Conservation (phyloP, 1,140 invertebrate genomes). For the Pseudomyrmex flavicornis region DNA sequence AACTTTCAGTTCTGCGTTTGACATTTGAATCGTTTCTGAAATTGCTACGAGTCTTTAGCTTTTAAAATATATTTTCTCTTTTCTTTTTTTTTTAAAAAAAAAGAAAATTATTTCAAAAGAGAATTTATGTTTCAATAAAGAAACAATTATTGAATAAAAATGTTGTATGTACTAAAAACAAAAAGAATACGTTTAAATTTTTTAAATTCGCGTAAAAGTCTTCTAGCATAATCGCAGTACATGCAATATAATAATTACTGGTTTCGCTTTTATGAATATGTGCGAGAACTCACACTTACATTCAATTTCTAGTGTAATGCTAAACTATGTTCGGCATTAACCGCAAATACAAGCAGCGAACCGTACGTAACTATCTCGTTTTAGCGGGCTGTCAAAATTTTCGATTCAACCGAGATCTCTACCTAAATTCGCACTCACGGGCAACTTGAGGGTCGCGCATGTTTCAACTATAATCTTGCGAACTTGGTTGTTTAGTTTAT, state of each 20-base stretch:
- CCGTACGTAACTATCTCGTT: slow-evolving; percentile 46
- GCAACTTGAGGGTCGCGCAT: slow-evolving; percentile 22
- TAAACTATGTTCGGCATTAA: slow-evolving; percentile 39
- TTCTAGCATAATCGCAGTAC: too few species aligned
- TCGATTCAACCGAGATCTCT: slow-evolving; percentile 37
- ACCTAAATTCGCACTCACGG: slow-evolving; percentile 48
- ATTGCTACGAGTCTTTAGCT: neutral
- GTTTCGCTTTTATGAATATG: neutral
- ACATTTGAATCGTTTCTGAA: neutral
- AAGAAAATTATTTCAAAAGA: neutral
- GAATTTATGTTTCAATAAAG: too few species aligned
- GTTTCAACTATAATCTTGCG: slow-evolving; percentile 45
- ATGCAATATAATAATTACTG: neutral
- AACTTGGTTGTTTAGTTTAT: slow-evolving; percentile 56
- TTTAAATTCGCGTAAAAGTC: neutral
- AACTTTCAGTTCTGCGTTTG: neutral
- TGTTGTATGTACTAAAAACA: too few species aligned
- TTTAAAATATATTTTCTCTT: neutral
- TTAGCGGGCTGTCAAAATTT: slow-evolving; percentile 43
- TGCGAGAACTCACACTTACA: slow-evolving; percentile 1
- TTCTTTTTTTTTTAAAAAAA: neutral
- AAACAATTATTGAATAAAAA: too few species aligned
- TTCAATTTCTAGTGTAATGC: slow-evolving; percentile 17
- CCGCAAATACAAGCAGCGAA: slow-evolving; percentile 37
- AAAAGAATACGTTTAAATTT: too few species aligned